Conservation (phyloP, 2,113 vertebrate species). For the Erinaceus europaeus region DNA sequence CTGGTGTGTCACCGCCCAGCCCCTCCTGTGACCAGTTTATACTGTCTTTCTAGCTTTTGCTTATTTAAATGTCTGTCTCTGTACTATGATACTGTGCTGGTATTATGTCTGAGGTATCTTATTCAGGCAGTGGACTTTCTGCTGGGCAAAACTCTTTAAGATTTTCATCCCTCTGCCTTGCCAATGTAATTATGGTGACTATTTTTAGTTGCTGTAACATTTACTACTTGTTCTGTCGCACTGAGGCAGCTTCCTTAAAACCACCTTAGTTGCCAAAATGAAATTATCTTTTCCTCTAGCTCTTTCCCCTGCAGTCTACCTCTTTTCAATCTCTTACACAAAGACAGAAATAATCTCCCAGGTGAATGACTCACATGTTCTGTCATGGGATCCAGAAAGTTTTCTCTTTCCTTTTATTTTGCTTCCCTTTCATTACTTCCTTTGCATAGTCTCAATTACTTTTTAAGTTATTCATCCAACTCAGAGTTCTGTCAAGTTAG, state of each 20-base stretch:
- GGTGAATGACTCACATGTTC: too few species aligned
- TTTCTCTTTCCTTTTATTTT: not conserved
- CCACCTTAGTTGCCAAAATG: not conserved
- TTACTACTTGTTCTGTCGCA: not conserved
- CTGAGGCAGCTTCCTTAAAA: not conserved
- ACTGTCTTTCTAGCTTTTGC: not conserved
- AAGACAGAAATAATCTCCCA: too few species aligned
- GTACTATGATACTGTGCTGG: too few species aligned
- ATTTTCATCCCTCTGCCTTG: not conserved
- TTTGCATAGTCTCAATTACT: not conserved
- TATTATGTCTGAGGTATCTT: not conserved
- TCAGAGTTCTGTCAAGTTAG: not conserved
- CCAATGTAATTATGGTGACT: not conserved
- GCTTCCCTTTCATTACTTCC: not conserved
- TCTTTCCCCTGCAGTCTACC: too few species aligned
- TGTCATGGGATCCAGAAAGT: too few species aligned
- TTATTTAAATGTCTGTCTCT: not conserved
- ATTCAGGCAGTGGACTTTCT: not conserved
- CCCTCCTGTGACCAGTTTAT: not conserved
- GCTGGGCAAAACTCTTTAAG: not conserved
- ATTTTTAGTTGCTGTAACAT: not conserved
- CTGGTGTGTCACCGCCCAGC: too few species aligned
- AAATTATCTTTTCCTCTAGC: not conserved
- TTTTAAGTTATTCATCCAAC: not conserved
- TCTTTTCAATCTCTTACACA: too few species aligned